Base-by-base conservation (phyloP, 1,140 invertebrate species). In the Pseudomyrmex gracilis region DNA sequence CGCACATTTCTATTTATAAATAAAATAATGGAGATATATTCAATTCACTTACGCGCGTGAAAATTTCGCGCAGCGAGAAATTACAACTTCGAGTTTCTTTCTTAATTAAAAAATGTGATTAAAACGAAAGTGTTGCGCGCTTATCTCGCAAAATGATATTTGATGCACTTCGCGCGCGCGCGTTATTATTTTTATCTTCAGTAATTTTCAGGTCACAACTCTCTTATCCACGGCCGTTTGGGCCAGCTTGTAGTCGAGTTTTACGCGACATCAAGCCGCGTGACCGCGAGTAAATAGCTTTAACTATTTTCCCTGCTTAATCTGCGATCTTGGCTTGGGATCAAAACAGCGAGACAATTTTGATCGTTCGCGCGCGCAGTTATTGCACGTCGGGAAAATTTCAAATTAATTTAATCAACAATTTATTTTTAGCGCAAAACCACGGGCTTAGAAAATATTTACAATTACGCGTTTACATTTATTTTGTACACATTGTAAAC, bases 231-330 rank as follows among this genome's bases (percentile, higher is more conserved):
- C 57, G 57, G 9, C n/a, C 34, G 34, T 9, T 67, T 43, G 20
- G 13, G 20, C 0, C 4, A 53, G 4, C 22, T 20, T 43, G 7
- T 20, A 53, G 17, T 12, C 9, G n/a, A 66, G 12, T n/a, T 76
- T 53, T 53, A 24, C 47, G 34, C 61, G 8, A 17, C 57, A 17
- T 58, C 55, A 12, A 45, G 45, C 43, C 34, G 34, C 34, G 34
- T 15, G 49, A 10, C 24, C 24, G 15, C 20, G 63, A 67, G 51
- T 77, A 77, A 77, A 77, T 77, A 77, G 17, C 63, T 67, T n/a
- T 55, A 55, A 77, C 74, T 77, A 67, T 45, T 77, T 67, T 55
- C 34, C 17, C 74, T 13, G 43, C 74, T 67, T 68, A 77, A 77
- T 77, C 17, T 55, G 63, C 63, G 67, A 77, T 34, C 24, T 77